Percentiles rank a stretch among this genome's conserved stretches.
Evolutionary conservation across 2,797 vertebrate genomes (phyloP).

Genomic region (Odontamblyopus rebecca): DNA sequence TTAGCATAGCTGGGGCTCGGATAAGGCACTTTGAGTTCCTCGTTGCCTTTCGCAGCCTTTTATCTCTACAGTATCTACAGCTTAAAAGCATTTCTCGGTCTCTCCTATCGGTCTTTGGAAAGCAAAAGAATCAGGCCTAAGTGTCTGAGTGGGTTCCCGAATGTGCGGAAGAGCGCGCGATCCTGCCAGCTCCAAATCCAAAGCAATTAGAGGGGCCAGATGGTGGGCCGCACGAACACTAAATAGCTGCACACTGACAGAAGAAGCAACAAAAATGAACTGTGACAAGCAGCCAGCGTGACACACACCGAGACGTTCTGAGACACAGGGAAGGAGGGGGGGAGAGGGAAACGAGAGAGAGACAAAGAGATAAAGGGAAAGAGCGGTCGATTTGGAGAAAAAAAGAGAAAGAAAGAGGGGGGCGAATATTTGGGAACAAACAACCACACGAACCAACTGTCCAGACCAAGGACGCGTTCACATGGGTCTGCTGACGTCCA

Average conservation of each 20-base stretch:
- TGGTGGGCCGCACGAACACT: slow-evolving; percentile 73
- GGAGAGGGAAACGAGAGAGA: no score
- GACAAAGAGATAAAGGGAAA: no score
- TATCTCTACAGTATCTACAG: slow-evolving; percentile 24
- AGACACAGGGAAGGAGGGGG: slow-evolving; percentile 27
- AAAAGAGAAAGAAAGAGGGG: no score
- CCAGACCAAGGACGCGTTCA: no score
- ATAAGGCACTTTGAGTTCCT: not conserved
- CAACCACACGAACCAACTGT: no score
- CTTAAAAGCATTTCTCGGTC: slow-evolving; percentile 58
- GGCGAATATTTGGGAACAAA: no score
- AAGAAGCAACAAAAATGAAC: slow-evolving; percentile 69
- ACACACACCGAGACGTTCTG: slow-evolving; percentile 53
- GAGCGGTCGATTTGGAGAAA: no score
- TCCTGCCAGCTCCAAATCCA: slow-evolving; percentile 75
- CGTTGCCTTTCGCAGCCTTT: slow-evolving; percentile 30
- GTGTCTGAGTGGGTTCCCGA: slow-evolving; percentile 6
- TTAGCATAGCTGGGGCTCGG: not conserved
- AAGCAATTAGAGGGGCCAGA: slow-evolving; percentile 82
- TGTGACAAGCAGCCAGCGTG: slow-evolving; percentile 65
- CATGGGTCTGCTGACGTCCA: no score
- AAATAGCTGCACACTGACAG: slow-evolving; percentile 71
- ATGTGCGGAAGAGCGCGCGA: slow-evolving; percentile 48
- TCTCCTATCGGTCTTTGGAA: slow-evolving; percentile 51
- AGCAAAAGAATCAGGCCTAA: slow-evolving; percentile 37